Evolutionary conservation across 1,140 invertebrate species (phyloP).

Genomic region (Drosophila punjabiensis): DNA sequence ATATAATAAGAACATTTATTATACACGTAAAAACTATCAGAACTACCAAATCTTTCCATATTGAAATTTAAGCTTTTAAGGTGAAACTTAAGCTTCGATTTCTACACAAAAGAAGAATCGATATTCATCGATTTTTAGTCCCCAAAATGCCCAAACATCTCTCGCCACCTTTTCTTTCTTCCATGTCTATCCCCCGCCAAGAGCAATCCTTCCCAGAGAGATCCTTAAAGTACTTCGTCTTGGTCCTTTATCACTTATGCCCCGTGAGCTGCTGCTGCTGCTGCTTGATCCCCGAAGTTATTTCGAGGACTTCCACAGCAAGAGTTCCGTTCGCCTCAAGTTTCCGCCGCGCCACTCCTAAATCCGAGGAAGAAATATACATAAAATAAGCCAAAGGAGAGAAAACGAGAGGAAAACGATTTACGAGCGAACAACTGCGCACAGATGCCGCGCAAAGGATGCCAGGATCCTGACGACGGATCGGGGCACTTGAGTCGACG

Average conservation of each 20-base stretch:
- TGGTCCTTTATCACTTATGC: slow-evolving; percentile 16
- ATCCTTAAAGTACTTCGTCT: slow-evolving; percentile 3
- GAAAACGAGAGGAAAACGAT: slow-evolving; percentile 37
- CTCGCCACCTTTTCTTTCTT: not conserved
- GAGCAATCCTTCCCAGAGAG: slow-evolving; percentile 2
- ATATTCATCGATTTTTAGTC: too few relatives aligned
- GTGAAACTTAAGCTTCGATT: too few relatives aligned
- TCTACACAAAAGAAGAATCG: too few relatives aligned
- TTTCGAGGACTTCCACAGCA: slow-evolving; percentile 39
- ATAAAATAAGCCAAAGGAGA: slow-evolving; percentile 10
- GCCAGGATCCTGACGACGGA: slow-evolving; percentile 29
- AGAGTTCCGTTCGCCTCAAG: slow-evolving; percentile 30
- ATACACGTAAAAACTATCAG: too few relatives aligned
- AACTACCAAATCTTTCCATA: too few relatives aligned
- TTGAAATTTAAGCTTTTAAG: too few relatives aligned
- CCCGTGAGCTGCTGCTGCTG: not conserved
- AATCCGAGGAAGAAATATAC: slow-evolving; percentile 18
- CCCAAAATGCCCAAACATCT: too few relatives aligned
- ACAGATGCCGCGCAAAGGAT: slow-evolving; percentile 55
- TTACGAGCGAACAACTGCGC: slow-evolving; percentile 76
- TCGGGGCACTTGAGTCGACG: slow-evolving; percentile 68
- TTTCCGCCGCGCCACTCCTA: slow-evolving; percentile 37
- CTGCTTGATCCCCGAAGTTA: slow-evolving; percentile 30
- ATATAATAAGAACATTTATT: too few relatives aligned
- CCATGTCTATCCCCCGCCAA: not conserved